Evolutionary conservation across 1,140 invertebrate species (phyloP), one percentile per base, ranked within the genome.

Genomic region (Eupeodes corollae): DNA sequence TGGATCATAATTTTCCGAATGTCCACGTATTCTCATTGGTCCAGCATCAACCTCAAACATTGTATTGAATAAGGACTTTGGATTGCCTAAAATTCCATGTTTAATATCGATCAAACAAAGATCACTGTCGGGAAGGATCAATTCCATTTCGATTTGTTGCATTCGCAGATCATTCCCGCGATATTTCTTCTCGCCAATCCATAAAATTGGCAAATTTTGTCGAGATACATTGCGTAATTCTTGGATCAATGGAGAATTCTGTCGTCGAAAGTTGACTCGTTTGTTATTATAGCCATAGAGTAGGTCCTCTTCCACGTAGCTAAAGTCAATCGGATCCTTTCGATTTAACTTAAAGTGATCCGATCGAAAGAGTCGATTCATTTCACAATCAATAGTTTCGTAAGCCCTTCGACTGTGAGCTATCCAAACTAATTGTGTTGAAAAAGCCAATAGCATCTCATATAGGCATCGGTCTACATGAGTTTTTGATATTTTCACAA

Each of bases 111-210:
- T 64, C 45, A 64, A 46, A n/a, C 31, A 49, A 16, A 67, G 42
- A 35, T 67, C 59, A 12, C 57, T 54, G 0, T 54, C 59, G 0
- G 63, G 59, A 9, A 57, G 52, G 34, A 67, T 63, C 31, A 58
- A 67, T 48, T 67, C 63, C 38, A 66, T 42, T 34, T 67, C 63
- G 1, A 67, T 52, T 34, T 59, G 46, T 1, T 21, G 42, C 15
- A 67, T 61, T 13, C 61, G 53, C 5, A 19, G 16, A 45, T 67
- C 58, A 6, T 52, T 61, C 14, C 63, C 63, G 0, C 59, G 59
- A 50, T 67, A 67, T 34, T 66, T 66, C 2, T 59, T 54, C 8
- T 66, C 57, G 0, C 63, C 63, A 19, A 66, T 62, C 63, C 63
- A 66, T 42, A 67, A 39, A 16, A 67, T 57, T 11, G 60, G 59